Evolutionary conservation across 1,140 invertebrate species (phyloP).

Genomic region (Drosophila sucinea): DNA sequence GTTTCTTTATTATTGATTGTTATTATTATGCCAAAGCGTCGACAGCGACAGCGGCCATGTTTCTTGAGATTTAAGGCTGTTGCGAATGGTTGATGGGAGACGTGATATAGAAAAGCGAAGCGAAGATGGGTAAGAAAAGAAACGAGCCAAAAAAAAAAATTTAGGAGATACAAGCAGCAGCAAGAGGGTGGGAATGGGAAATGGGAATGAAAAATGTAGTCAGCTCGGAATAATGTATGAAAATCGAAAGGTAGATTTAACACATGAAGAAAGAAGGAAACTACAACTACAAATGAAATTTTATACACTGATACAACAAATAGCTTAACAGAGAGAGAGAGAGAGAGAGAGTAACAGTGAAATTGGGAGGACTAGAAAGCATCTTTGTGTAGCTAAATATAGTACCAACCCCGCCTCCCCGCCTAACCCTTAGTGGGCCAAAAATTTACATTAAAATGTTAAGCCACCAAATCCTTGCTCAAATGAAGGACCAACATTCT

Average conservation of each 20-base stretch:
- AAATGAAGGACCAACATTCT: not conserved
- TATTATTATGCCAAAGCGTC: constrained; percentile 58
- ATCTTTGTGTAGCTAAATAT: not conserved
- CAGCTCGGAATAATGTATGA: constrained; percentile 43
- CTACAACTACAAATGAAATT: constrained; percentile 38
- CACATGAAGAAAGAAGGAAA: constrained; percentile 2
- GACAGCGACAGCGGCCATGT: constrained; percentile 43
- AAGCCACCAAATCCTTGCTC: not conserved
- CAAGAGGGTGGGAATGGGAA: not conserved
- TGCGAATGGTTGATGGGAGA: not conserved
- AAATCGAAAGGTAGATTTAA: constrained; percentile 1
- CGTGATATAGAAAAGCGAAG: not conserved
- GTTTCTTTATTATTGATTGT: constrained; percentile 56
- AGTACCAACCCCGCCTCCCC: not conserved
- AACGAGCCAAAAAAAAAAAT: not conserved
- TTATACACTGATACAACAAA: constrained; percentile 13
- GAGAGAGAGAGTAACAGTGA: not conserved
- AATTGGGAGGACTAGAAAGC: not conserved
- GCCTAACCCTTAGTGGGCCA: not conserved
- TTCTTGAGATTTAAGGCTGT: constrained; percentile 41
- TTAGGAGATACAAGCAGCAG: not conserved
- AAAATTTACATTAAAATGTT: constrained; percentile 11
- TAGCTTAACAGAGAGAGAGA: constrained; percentile 2
- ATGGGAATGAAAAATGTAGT: constrained; percentile 45
- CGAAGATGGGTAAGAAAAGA: not conserved